Evolutionary conservation across 2,797 vertebrate genomes (phyloP).

Genomic region (Centropyge bicolor): DNA sequence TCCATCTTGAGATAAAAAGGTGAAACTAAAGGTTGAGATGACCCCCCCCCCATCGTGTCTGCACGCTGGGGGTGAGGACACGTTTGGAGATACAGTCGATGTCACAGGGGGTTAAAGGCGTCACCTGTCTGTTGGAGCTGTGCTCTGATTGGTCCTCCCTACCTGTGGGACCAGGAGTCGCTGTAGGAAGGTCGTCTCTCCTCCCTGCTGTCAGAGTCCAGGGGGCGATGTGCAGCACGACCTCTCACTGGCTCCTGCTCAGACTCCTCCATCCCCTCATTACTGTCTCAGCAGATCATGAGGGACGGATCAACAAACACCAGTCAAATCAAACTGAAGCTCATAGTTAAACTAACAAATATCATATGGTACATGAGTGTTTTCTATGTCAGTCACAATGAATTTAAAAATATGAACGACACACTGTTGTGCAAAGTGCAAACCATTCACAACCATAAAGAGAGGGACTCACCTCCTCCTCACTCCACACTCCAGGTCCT

Average conservation of each 20-base stretch:
- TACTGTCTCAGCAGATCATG: constrained; percentile 58
- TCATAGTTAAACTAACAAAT: neutral
- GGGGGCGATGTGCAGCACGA: neutral
- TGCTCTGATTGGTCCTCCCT: neutral
- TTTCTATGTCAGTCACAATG: too few species aligned
- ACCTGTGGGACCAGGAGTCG: constrained; percentile 35
- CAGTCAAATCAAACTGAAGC: neutral
- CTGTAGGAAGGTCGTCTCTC: neutral
- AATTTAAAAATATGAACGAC: too few species aligned
- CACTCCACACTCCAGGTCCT: constrained; percentile 74
- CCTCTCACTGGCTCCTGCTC: constrained; percentile 73
- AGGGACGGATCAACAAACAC: too few species aligned
- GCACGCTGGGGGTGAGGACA: too few species aligned
- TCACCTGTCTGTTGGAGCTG: too few species aligned
- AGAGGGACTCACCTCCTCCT: constrained; percentile 75
- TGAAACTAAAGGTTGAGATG: too few species aligned
- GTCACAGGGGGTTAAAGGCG: too few species aligned
- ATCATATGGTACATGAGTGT: neutral
- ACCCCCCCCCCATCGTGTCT: too few species aligned
- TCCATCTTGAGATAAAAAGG: too few species aligned
- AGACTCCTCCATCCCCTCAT: constrained; percentile 75
- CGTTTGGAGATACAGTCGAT: too few species aligned
- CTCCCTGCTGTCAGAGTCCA: neutral
- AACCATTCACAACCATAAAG: neutral
- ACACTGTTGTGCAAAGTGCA: too few species aligned